These are phyloP conservation scores for Scolopax mira DNA, from an alignment of 2,113 vertebrate genomes.

Conservation along the genomic window DNA sequence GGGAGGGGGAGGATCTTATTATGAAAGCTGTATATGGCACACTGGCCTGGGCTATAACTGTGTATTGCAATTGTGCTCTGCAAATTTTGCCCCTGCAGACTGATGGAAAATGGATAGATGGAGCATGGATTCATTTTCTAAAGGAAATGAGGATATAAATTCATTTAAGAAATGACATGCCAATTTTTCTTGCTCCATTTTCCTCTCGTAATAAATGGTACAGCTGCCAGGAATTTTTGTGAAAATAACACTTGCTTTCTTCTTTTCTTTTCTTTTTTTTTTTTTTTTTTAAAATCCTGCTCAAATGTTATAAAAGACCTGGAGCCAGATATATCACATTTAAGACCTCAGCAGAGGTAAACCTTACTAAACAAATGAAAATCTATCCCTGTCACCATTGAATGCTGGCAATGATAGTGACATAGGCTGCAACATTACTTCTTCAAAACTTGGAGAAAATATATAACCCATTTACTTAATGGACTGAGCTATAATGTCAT, in stretches of 20 bases:
- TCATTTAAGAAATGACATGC: constrained; percentile 66
- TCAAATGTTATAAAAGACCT: background rate
- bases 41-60: background rate
- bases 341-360: constrained; percentile 14
- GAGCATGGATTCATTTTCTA: constrained; percentile 60
- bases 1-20: background rate
- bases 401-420: background rate
- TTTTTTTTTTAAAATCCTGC: background rate
- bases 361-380: background rate
- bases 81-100: constrained; percentile 57
- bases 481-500: constrained; percentile 64
- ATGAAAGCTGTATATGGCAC: background rate
- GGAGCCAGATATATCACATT: constrained; percentile 10
- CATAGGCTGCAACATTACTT: constrained; percentile 7
- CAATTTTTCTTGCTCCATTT: constrained; percentile 65
- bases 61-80: constrained; percentile 38
- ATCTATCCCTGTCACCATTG: background rate
- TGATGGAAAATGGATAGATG: constrained; percentile 50
- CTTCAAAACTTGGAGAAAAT: constrained; percentile 62
- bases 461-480: constrained; percentile 66
- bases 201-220: constrained; percentile 55
- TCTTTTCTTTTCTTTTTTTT: background rate
- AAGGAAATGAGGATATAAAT: constrained; percentile 70
- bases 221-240: constrained; percentile 64
- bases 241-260: constrained; percentile 56